Conservation (phyloP, 2,888 invertebrate genomes). For the Nasonovia ribisnigri region DNA sequence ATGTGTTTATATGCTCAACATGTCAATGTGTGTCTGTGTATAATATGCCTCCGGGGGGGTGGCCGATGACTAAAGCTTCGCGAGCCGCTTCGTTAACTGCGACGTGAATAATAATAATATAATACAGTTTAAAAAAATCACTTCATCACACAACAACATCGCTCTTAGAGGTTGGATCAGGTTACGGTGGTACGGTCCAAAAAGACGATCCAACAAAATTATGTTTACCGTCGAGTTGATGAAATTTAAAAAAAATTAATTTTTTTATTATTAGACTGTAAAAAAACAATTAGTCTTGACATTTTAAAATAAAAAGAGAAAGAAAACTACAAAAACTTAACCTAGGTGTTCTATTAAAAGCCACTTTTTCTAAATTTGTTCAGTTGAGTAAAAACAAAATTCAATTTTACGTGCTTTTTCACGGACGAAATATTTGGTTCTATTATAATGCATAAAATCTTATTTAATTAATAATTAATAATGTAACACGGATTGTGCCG, state of each 20-base stretch:
- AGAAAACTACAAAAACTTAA: not conserved
- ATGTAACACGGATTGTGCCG: not conserved
- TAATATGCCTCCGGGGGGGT: not conserved
- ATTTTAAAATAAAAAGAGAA: not conserved
- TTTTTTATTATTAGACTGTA: not conserved
- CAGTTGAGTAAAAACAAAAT: not conserved
- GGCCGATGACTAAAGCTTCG: not conserved
- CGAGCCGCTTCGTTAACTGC: not conserved
- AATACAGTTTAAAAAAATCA: conserved; percentile 5
- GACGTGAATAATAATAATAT: not conserved
- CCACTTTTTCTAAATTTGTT: not conserved
- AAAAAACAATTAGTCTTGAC: not conserved
- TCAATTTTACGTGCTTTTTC: not conserved
- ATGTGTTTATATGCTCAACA: not conserved
- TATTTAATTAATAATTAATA: not conserved
- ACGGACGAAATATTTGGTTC: not conserved
- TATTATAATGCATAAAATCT: not conserved
- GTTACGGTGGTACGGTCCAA: not conserved
- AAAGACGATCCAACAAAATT: not conserved
- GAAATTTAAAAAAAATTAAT: not conserved
- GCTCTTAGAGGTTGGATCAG: not conserved
- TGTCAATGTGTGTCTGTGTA: not conserved
- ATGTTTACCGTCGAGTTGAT: not conserved
- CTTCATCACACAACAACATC: conserved; percentile 5
- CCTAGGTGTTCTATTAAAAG: not conserved